Evolutionary conservation across 1,140 invertebrate species (phyloP).

Genomic region (Oryzaephilus surinamensis): DNA sequence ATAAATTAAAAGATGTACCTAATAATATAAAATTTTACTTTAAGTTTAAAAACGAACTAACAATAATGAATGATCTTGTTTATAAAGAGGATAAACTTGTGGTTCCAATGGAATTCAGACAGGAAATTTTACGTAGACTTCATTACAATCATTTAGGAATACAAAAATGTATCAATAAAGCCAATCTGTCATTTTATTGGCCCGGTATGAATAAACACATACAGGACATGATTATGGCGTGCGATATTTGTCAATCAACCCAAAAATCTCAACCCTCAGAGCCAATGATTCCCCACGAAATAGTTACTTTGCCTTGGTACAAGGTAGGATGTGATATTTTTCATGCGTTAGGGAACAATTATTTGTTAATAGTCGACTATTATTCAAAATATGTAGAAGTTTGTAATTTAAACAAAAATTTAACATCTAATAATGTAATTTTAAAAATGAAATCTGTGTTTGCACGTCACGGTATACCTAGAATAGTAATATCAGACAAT

Average conservation of each 20-base stretch:
- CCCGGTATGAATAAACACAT: slow-evolving; percentile 10
- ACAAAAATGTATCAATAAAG: slow-evolving; percentile 21
- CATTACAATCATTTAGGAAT: slow-evolving; percentile 10
- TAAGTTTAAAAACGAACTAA: neutral
- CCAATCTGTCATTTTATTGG: slow-evolving; percentile 13
- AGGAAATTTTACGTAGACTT: slow-evolving; percentile 10
- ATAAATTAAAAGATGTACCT: neutral
- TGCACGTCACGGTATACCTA: slow-evolving; percentile 26
- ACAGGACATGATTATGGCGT: slow-evolving; percentile 6
- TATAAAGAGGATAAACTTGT: neutral
- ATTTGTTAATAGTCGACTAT: slow-evolving; percentile 22
- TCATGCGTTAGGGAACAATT: slow-evolving; percentile 29
- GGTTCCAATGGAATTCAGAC: neutral
- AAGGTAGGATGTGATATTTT: slow-evolving; percentile 30
- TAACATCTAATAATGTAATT: slow-evolving; percentile 15
- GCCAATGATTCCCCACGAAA: slow-evolving; percentile 26
- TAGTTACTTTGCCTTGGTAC: slow-evolving; percentile 26
- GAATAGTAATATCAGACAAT: slow-evolving; percentile 31
- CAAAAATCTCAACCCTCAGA: slow-evolving; percentile 12
- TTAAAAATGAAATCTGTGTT: slow-evolving; percentile 22
- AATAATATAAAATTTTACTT: neutral
- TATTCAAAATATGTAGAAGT: slow-evolving; percentile 24
- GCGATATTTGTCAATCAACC: slow-evolving; percentile 12
- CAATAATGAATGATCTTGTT: neutral
- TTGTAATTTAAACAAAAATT: slow-evolving; percentile 13